Evolutionary conservation across 1,140 invertebrate genomes (phyloP).

Genomic region (Augochlora pura): DNA sequence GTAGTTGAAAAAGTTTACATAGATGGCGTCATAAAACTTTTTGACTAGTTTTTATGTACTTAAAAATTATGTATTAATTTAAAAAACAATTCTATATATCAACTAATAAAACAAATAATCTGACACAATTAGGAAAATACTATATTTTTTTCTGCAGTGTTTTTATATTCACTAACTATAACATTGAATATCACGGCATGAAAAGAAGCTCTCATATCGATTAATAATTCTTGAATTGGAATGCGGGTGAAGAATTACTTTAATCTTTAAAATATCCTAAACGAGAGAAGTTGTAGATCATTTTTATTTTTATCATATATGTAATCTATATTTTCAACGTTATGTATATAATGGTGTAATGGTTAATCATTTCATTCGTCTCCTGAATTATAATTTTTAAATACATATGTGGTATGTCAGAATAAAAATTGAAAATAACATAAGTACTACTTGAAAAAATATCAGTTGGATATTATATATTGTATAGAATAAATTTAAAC

Average conservation of each 20-base stretch:
- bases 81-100: too few species aligned
- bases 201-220: neutral
- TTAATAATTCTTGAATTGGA: neutral
- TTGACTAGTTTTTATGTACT: too few species aligned
- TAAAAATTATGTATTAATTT: too few species aligned
- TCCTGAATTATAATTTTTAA: neutral
- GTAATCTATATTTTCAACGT: neutral
- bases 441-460: neutral
- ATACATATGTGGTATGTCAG: neutral
- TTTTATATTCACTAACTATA: neutral
- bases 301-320: neutral
- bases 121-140: too few species aligned
- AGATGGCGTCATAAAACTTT: too few species aligned
- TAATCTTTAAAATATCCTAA: neutral
- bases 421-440: neutral
- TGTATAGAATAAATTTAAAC: neutral
- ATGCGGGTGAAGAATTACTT: neutral
- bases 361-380: neutral
- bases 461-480: neutral
- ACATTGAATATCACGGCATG: neutral
- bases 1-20: too few species aligned
- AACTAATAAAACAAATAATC: too few species aligned
- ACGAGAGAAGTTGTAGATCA: neutral
- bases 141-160: neutral
- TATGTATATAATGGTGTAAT: neutral